Evolutionary conservation across 2,888 invertebrate species (phyloP).

Genomic region (Dicycla oo): DNA sequence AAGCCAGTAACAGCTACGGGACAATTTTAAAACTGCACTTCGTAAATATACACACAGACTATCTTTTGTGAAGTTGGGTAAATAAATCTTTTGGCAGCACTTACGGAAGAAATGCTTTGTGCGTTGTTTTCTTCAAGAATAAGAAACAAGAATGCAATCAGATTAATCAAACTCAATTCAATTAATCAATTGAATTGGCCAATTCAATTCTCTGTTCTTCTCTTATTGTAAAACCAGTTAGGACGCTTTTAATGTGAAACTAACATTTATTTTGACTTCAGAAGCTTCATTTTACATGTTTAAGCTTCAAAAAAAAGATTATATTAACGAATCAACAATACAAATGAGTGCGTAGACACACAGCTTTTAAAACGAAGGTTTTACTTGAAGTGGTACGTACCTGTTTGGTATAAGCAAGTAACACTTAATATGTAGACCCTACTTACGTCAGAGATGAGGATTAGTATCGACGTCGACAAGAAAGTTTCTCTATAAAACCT

Average conservation of each 20-base stretch:
- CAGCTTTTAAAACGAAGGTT: neutral
- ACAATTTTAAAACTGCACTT: constrained; percentile 55
- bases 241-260: neutral
- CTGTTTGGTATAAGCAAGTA: neutral
- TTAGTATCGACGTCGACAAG: constrained; percentile 1
- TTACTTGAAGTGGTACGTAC: neutral
- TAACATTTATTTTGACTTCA: neutral
- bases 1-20: constrained; percentile 38
- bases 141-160: neutral
- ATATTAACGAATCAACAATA: neutral
- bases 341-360: neutral
- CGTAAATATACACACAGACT: constrained; percentile 17
- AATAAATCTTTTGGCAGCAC: constrained; percentile 12
- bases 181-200: neutral
- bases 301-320: too few species aligned
- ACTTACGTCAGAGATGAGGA: neutral
- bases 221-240: neutral
- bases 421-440: neutral
- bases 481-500: constrained; percentile 19
- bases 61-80: constrained; percentile 39
- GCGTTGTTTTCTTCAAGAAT: constrained; percentile 15
- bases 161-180: too few species aligned
- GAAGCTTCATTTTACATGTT: too few species aligned
- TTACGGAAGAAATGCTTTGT: constrained; percentile 19
- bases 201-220: neutral